These are phyloP conservation scores for Colinus virginianus DNA, from an alignment of 2,113 vertebrate species.

Conservation along the genomic window DNA sequence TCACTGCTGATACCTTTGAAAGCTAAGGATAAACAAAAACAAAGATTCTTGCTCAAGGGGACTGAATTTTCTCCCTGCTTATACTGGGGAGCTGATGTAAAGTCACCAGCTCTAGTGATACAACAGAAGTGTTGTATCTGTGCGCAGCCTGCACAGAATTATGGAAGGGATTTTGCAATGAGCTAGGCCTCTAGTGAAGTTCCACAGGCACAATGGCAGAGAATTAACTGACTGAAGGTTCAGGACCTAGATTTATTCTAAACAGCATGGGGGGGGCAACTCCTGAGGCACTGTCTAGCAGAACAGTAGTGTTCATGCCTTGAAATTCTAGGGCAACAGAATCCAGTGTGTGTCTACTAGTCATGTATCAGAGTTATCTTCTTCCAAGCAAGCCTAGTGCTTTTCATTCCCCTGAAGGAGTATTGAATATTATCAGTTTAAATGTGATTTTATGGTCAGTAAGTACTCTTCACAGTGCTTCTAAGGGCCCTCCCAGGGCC, in stretches of 20 bases:
- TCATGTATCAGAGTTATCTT: background rate
- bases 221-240: background rate
- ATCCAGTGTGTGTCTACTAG: background rate
- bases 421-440: conserved; percentile 36
- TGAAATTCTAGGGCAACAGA: background rate
- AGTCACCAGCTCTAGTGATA: background rate
- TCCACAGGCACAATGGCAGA: background rate
- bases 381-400: background rate
- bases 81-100: background rate
- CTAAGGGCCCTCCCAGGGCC: conserved; percentile 6
- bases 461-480: background rate
- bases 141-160: background rate
- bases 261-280: background rate
- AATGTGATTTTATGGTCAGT: conserved; percentile 15
- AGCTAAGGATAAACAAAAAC: background rate
- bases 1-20: background rate
- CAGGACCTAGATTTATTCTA: background rate
- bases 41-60: background rate
- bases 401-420: background rate
- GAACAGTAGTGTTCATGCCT: background rate
- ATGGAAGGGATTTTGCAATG: background rate
- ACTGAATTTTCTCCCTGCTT: background rate
- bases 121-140: background rate
- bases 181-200: background rate
- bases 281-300: background rate